Percentiles rank a stretch among this genome's conserved stretches.
These are phyloP conservation scores for Bubo blakistoni DNA, from an alignment of 2,113 vertebrate species.

Conservation along the genomic window DNA sequence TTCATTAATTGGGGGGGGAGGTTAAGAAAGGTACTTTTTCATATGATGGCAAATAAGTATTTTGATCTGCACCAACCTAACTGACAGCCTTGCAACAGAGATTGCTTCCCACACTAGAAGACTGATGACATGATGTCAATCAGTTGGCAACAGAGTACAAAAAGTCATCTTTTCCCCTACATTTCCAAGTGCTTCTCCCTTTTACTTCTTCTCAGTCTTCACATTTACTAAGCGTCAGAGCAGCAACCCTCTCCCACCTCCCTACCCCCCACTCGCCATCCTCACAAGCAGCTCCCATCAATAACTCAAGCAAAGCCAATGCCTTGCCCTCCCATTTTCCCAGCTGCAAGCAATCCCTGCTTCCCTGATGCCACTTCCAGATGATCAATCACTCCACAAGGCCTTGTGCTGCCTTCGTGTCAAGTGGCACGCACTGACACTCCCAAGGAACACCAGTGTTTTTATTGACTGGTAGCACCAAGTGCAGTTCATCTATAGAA, in stretches of 20 bases:
- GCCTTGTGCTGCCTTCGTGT: not conserved
- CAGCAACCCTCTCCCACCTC: accelerated
- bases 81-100: not conserved
- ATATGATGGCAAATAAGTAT: not conserved
- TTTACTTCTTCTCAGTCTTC: not conserved
- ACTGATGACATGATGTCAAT: not conserved
- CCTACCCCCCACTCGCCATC: not conserved
- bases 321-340: not conserved
- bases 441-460: not conserved
- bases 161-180: not conserved
- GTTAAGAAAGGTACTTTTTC: not conserved
- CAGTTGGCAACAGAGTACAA: not conserved
- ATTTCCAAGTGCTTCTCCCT: not conserved
- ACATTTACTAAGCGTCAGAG: not conserved
- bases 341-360: not conserved
- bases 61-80: not conserved
- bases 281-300: accelerated
- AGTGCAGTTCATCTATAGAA: not conserved
- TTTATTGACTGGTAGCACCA: not conserved
- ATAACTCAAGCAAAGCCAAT: not conserved
- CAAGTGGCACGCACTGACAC: not conserved
- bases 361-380: not conserved
- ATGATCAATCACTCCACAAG: accelerated
- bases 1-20: not conserved
- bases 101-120: not conserved